These are phyloP conservation scores for Heliangelus exortis DNA, from an alignment of 2,797 vertebrate species.

Conservation along the genomic window DNA sequence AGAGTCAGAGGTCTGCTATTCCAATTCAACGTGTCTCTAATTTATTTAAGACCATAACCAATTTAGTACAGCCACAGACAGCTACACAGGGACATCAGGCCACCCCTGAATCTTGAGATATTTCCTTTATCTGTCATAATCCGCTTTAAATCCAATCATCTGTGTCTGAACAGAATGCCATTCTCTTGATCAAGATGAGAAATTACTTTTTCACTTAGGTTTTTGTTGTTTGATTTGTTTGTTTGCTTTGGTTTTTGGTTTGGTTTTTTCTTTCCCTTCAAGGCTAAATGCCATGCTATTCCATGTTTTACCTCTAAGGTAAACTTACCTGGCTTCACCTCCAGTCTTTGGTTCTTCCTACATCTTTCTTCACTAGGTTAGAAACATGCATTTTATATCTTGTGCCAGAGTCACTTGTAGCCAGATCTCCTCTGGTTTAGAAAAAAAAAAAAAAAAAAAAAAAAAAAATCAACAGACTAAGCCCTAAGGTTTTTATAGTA, in stretches of 20 bases:
- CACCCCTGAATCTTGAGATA: neutral
- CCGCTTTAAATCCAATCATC: neutral
- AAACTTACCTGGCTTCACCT: constrained; percentile 21
- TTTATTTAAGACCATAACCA: constrained; percentile 30
- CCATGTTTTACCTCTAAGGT: neutral
- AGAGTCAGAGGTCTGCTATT: constrained; percentile 40
- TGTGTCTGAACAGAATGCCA: neutral
- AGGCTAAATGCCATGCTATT: neutral
- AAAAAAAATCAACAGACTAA: neutral
- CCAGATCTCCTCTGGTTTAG: neutral
- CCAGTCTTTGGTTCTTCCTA: neutral
- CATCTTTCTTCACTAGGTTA: constrained; percentile 12
- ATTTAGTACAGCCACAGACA: neutral
- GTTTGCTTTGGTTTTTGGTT: neutral
- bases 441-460: neutral
- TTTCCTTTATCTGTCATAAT: neutral
- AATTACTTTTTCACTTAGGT: neutral
- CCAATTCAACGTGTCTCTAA: neutral
- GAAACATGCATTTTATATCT: neutral
- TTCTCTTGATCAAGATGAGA: neutral
- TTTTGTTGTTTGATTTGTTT: too few relatives aligned
- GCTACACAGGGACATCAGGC: neutral
- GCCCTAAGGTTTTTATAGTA: neutral
- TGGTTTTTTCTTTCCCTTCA: neutral
- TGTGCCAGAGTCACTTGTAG: neutral